Base-by-base conservation (phyloP, 1,140 invertebrate species). In the Drosophila orena region DNA sequence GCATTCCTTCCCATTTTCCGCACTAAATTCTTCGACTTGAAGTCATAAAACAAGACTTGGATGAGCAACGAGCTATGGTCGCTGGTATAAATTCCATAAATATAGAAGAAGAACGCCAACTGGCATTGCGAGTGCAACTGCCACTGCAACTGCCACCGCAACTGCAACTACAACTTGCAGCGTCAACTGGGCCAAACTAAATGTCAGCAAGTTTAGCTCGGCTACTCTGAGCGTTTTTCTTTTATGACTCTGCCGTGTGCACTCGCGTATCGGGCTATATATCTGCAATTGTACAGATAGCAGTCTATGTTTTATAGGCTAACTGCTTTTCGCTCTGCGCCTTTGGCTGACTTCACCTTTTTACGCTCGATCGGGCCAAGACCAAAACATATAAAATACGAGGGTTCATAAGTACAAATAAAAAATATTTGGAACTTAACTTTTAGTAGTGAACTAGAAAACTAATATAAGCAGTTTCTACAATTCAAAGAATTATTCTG, bases 271-370 rank as follows among this genome's bases (percentile, higher is more conserved):
- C 56, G 43, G 52, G 46, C 42, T 49, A 56, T 49, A 17, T 65
- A 46, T 65, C 42, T 79, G 50, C 54, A 44, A 54, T 30, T 60
- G 55, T 64, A 46, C 46, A 37, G 20, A 52, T 65, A 59, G 46
- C 35, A 35, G 35, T 64, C 60, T 53, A 57, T 54, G 38, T 65
- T 81, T 81, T 88, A 89, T 89, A 77, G 84, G 79, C 86, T 89
- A 84, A 83, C 83, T 79, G 62, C 75, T 75, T 71, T 79, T 79
- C 42, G 64, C 17, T 65, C 30, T 50, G 35, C 61, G 57, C 64
- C 65, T 84, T 84, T 84, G 81, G 83, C 79, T 86, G 83, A 83
- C 83, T 86, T 86, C 64, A 86, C 65, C 79, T 79, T 76, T 88
- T 89, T 72, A 64, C 62, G 72, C 72, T 79, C 72, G 72, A 89